Evolutionary conservation across 1,140 invertebrate species (phyloP).

Genomic region (Anoplophora glabripennis): DNA sequence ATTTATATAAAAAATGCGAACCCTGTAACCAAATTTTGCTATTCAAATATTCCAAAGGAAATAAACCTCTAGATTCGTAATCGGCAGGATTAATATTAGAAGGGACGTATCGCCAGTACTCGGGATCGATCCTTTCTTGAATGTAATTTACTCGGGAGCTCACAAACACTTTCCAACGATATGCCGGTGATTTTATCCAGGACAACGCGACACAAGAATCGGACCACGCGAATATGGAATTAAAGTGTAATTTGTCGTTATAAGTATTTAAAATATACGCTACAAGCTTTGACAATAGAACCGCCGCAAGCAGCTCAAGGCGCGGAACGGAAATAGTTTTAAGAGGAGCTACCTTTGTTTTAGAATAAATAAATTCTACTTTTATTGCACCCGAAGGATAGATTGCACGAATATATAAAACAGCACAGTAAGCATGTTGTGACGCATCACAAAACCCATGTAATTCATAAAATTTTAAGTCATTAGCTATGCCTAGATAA

Average conservation of each 20-base stretch:
- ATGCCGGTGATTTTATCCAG: conserved; percentile 36
- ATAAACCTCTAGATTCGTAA: conserved; percentile 45
- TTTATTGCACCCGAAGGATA: conserved; percentile 20
- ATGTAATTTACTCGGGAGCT: conserved; percentile 43
- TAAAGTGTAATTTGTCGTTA: not conserved
- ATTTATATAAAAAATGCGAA: not conserved
- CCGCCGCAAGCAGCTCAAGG: conserved; percentile 42
- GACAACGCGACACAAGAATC: conserved; percentile 23
- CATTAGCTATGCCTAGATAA: not conserved
- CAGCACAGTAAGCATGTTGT: conserved; percentile 37
- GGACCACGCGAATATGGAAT: conserved; percentile 11
- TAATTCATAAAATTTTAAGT: conserved; percentile 25
- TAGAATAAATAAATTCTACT: conserved; percentile 36
- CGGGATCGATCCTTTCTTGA: conserved; percentile 35
- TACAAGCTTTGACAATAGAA: conserved; percentile 28
- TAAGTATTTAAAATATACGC: not conserved
- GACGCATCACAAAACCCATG: conserved; percentile 44
- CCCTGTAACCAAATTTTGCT: conserved; percentile 43
- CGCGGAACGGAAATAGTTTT: conserved; percentile 38
- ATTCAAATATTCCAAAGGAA: conserved; percentile 22
- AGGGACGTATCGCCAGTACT: conserved; percentile 43
- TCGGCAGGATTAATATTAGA: conserved; percentile 49
- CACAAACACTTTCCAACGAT: conserved; percentile 39
- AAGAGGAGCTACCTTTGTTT: conserved; percentile 44
- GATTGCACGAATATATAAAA: conserved; percentile 36